Evolutionary conservation across 2,113 vertebrate species (phyloP).

Genomic region (Lipotes vexillifer): DNA sequence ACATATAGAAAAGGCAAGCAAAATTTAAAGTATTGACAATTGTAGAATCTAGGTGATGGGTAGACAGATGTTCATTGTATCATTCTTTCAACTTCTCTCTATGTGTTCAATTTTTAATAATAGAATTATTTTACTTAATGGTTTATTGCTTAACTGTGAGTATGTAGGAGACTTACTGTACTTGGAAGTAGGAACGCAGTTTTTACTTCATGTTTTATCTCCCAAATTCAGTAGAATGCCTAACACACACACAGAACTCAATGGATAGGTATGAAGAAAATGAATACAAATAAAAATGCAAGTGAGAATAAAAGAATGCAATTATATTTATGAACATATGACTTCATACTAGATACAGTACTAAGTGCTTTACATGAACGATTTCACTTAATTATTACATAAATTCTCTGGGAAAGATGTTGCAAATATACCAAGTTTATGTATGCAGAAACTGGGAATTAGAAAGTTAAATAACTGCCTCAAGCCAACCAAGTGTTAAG

Average conservation of each 20-base stretch:
- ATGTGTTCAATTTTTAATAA: not conserved
- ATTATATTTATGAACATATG: not conserved
- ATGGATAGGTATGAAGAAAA: not conserved
- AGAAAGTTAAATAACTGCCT: not conserved
- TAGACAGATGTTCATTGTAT: not conserved
- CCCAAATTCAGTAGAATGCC: no score
- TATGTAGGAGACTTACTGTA: no score
- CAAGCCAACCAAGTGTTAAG: not conserved
- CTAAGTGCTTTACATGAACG: not conserved
- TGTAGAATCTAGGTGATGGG: not conserved
- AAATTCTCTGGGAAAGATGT: not conserved
- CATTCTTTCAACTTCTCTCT: not conserved
- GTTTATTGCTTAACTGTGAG: not conserved
- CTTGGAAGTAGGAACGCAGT: not conserved
- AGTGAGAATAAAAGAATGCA: not conserved
- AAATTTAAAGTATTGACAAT: not conserved
- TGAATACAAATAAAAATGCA: not conserved
- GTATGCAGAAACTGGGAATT: not conserved
- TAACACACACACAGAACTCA: not conserved
- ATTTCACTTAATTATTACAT: not conserved
- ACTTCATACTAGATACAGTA: not conserved
- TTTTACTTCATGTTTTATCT: not conserved
- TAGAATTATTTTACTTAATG: not conserved
- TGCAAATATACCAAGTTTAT: not conserved
- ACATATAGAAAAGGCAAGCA: not conserved